Evolutionary conservation across 2,797 vertebrate species (phyloP).

Genomic region (Poeciliopsis presidionis): DNA sequence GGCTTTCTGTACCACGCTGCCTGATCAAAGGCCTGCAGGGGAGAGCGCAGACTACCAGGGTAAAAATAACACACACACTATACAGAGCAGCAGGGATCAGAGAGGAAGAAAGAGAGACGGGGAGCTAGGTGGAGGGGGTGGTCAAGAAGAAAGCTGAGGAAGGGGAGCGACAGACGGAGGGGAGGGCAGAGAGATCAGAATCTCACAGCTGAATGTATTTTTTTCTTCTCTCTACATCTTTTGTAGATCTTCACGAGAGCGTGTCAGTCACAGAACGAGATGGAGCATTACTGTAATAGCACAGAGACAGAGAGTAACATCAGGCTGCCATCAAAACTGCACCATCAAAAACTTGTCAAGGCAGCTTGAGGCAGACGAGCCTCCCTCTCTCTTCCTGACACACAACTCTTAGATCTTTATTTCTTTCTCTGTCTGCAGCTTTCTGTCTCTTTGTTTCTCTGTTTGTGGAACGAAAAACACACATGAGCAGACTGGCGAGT

Average conservation of each 20-base stretch:
- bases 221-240: slow-evolving; percentile 29
- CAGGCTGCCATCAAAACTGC: slow-evolving; percentile 47
- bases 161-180: slow-evolving; percentile 20
- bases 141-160: slow-evolving; percentile 38
- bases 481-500: neutral
- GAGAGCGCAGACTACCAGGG: slow-evolving; percentile 60
- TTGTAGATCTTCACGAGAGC: slow-evolving; percentile 34
- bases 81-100: slow-evolving; percentile 54
- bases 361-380: slow-evolving; percentile 27
- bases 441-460: slow-evolving; percentile 21
- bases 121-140: slow-evolving; percentile 33
- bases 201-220: slow-evolving; percentile 26
- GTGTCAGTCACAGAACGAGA: slow-evolving; percentile 37
- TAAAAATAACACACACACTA: slow-evolving; percentile 73
- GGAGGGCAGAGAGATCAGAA: slow-evolving; percentile 24
- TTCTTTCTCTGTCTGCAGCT: slow-evolving; percentile 2
- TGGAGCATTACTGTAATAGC: slow-evolving; percentile 56
- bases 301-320: slow-evolving; percentile 59
- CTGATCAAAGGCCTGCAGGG: slow-evolving; percentile 74
- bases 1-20: slow-evolving; percentile 54
- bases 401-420: slow-evolving; percentile 46
- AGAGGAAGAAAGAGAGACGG: slow-evolving; percentile 35
- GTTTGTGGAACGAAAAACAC: slow-evolving; percentile 32
- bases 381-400: slow-evolving; percentile 18
- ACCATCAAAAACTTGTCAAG: slow-evolving; percentile 53